Conservation (phyloP, 2,797 vertebrate genomes). For the Takifugu rubripes region DNA sequence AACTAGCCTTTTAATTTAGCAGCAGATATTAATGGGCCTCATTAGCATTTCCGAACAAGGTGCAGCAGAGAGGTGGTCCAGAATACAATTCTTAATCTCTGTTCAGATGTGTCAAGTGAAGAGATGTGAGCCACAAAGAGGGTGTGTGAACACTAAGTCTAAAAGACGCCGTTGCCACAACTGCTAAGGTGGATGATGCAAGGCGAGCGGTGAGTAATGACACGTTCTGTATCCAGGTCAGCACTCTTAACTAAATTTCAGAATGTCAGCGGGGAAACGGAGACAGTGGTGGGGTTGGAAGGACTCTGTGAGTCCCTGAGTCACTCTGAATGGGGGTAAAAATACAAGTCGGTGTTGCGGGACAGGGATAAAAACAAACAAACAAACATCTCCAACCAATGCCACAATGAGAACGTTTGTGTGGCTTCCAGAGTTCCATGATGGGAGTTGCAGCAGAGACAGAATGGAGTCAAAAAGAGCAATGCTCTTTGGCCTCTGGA, state of each 20-base stretch:
- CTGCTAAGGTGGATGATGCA: constrained; percentile 58
- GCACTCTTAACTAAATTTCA: constrained; percentile 49
- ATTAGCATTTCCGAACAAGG: constrained; percentile 64
- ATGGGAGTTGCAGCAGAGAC: not conserved
- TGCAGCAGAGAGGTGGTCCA: constrained; percentile 30
- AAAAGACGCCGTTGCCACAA: constrained; percentile 48
- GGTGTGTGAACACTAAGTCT: constrained; percentile 30
- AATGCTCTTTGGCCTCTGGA: constrained; percentile 51
- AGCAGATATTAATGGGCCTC: constrained; percentile 63
- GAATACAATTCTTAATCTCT: constrained; percentile 22
- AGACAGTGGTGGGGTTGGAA: constrained; percentile 30
- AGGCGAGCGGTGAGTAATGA: constrained; percentile 61
- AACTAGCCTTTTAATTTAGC: constrained; percentile 76
- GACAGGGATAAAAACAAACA: constrained; percentile 24
- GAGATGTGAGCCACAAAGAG: constrained; percentile 33
- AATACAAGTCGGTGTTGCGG: constrained; percentile 35
- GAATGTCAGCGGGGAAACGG: constrained; percentile 27
- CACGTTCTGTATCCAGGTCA: constrained; percentile 67
- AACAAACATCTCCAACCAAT: constrained; percentile 14
- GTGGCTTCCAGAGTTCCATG: constrained; percentile 19
- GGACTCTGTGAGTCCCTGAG: constrained; percentile 38
- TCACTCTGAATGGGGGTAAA: constrained; percentile 24
- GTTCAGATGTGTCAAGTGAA: constrained; percentile 43
- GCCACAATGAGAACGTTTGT: constrained; percentile 12
- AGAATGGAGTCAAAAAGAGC: constrained; percentile 6